Base-by-base conservation (phyloP, 2,113 vertebrate species). In the Oncorhynchus tshawytscha region DNA sequence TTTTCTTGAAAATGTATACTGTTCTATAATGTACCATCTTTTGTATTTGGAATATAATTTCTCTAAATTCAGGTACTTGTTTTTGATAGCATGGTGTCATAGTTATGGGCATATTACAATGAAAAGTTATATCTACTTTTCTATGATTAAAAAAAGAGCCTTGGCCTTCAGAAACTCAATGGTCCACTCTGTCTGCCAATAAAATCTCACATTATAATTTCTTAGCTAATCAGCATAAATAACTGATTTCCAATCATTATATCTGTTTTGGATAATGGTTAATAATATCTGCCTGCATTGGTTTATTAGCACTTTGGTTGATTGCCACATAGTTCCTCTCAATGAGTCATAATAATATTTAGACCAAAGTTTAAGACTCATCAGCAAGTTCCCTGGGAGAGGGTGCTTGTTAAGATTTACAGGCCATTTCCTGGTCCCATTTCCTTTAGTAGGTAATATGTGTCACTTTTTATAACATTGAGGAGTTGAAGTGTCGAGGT, bases 401-500 rank as follows among this genome's bases (percentile, higher is more conserved):
- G 54, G 51, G 82, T 85, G 80, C 86, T 88, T 89, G 75, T 80
- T 78, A 74, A 8, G 80, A 88, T 90, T 91, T 87, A 89, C 84
- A 31, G 82, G 71, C 84, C 86, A 86, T 84, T 88, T 82, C 84
- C 79, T 86, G 84, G 86, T 88, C 83, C 83, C 86, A 88, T 91
- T 90, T 88, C 76, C 84, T 87, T 87, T 85, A 90, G 89, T 87
- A 79, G 88, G 84, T 86, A 89, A 86, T 89, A 88, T 83, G 86
- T 88, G 86, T 91, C 87, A 89, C 85, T 89, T 90, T 59, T 91
- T 89, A 90, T 85, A 82, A 82, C 89, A 80, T 78, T 77, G 80
- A 79, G 82, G 81, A 85, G 86, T 88, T 88, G 83, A 88, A 91
- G 82, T 83, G 86, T 86, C 80, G 81, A 83, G 86, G 88, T 88